A percentile compares a stretch with the other conserved stretches of the same genome.
Evolutionary conservation across 2,113 vertebrate genomes (phyloP).

Genomic region (Thamnophis sirtalis): DNA sequence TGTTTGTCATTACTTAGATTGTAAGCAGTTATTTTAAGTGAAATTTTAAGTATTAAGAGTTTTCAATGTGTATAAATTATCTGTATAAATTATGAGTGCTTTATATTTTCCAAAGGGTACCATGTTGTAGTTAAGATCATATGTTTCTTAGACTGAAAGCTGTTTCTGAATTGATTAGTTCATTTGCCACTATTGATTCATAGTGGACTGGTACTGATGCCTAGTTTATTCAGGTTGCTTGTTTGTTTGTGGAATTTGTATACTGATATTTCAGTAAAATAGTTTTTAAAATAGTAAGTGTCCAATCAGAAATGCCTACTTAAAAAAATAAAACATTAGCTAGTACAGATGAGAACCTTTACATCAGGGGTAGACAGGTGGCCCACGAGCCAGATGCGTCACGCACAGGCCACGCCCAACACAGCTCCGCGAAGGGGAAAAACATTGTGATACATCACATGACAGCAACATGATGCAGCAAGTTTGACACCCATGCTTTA

Average conservation of each 20-base stretch:
- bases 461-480: too few species aligned
- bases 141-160: neutral
- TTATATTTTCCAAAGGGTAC: neutral
- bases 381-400: too few species aligned
- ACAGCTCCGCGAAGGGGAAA: too few species aligned
- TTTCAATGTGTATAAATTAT: neutral
- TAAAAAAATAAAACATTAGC: neutral
- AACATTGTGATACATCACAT: too few species aligned
- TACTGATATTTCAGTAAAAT: neutral
- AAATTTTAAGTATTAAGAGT: neutral
- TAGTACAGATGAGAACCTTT: neutral
- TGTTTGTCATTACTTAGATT: neutral
- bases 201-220: neutral
- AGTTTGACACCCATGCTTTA: neutral
- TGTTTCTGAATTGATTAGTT: neutral
- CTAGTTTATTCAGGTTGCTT: neutral
- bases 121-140: neutral
- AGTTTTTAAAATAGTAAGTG: neutral
- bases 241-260: neutral
- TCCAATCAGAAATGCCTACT: neutral
- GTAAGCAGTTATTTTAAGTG: neutral
- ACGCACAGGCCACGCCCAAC: too few species aligned
- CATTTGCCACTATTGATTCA: neutral
- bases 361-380: neutral
- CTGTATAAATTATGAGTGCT: neutral